Percentiles rank a stretch among this genome's conserved stretches.
Evolutionary conservation across 2,113 vertebrate species (phyloP).

Genomic region (Tragelaphus imberbis): DNA sequence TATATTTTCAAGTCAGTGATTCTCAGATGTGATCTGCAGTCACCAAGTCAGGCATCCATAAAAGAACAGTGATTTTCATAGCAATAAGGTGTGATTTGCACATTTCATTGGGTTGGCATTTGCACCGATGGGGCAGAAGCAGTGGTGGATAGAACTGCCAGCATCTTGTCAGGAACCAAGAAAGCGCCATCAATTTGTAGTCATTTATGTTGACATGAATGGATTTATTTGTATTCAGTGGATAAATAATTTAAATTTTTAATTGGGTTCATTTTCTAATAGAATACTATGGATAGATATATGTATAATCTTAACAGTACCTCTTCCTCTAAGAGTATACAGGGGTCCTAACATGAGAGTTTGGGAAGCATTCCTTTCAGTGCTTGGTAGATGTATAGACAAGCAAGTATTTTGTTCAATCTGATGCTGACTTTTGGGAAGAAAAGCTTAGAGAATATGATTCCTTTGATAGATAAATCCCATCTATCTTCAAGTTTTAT

Average conservation of each 20-base stretch:
- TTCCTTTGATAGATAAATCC: neutral
- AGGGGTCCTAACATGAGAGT: neutral
- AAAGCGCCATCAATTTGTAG: neutral
- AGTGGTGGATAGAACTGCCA: neutral
- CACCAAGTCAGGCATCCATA: neutral
- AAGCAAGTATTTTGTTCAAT: neutral
- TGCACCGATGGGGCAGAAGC: neutral
- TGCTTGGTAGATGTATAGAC: fast-evolving
- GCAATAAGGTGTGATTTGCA: neutral
- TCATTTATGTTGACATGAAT: neutral
- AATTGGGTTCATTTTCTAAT: neutral
- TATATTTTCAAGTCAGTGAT: neutral
- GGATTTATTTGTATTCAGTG: neutral
- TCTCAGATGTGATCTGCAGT: neutral
- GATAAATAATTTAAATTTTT: neutral
- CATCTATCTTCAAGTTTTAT: neutral
- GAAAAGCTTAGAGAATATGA: neutral
- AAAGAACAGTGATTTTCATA: neutral
- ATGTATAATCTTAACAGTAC: neutral
- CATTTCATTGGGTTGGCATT: neutral
- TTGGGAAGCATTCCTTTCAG: neutral
- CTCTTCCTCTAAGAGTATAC: neutral
- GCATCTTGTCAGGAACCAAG: neutral
- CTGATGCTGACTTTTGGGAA: neutral
- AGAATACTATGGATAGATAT: neutral